Percentiles rank a stretch among this genome's conserved stretches.
Evolutionary conservation across 2,888 invertebrate genomes (phyloP).

Genomic region (Oxyteleia sp.): DNA sequence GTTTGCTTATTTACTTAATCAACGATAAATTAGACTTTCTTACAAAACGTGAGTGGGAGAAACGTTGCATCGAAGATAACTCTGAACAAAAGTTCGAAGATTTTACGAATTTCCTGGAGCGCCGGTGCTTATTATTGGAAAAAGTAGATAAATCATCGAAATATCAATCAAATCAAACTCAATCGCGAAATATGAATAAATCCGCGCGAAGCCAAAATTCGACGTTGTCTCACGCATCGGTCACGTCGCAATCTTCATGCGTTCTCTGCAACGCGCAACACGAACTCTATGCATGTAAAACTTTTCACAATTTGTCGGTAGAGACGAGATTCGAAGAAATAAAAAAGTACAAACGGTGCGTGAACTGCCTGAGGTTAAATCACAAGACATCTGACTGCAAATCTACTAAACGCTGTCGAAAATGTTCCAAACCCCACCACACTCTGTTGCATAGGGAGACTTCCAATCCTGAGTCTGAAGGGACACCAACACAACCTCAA

Average conservation of each 20-base stretch:
- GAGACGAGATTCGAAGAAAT: conserved; percentile 15
- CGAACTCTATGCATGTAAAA: conserved; percentile 18
- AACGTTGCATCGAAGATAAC: too few relatives aligned
- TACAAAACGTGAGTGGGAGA: too few relatives aligned
- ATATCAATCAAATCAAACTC: not conserved
- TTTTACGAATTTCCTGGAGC: conserved; percentile 5
- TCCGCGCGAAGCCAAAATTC: not conserved
- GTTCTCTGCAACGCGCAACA: conserved; percentile 27
- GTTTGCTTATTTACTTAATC: too few relatives aligned
- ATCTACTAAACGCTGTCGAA: not conserved
- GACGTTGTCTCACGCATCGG: conserved; percentile 2
- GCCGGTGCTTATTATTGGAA: conserved; percentile 14
- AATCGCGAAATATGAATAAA: not conserved
- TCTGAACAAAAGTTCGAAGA: too few relatives aligned
- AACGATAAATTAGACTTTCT: too few relatives aligned
- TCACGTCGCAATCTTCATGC: conserved; percentile 2
- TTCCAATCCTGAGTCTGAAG: not conserved
- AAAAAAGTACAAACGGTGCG: conserved; percentile 28
- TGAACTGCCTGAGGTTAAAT: conserved; percentile 30
- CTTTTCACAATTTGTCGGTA: conserved; percentile 18
- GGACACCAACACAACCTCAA: not conserved
- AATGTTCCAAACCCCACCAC: conserved; percentile 24
- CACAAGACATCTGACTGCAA: conserved; percentile 9
- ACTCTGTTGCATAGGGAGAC: conserved; percentile 39
- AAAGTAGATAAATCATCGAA: conserved; percentile 31